Evolutionary conservation across 2,888 invertebrate species (phyloP).

Genomic region (Phalera bucephala): DNA sequence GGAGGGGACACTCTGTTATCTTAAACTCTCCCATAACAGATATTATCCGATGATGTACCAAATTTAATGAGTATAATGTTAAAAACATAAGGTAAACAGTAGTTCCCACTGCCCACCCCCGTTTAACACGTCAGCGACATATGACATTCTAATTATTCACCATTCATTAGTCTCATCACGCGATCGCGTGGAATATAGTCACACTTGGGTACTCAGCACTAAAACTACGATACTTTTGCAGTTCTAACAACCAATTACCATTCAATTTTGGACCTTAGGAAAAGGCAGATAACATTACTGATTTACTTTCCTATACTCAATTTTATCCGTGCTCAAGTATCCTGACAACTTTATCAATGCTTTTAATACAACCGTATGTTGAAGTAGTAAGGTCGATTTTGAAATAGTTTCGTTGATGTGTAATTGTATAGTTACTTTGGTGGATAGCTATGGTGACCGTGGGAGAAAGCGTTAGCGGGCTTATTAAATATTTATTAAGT

Average conservation of each 20-base stretch:
- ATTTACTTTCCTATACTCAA: neutral
- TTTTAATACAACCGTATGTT: conserved; percentile 5
- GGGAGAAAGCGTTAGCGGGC: conserved; percentile 60
- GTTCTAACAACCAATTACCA: conserved; percentile 1
- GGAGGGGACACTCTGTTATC: no score
- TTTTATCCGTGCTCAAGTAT: conserved; percentile 7
- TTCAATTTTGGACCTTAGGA: conserved; percentile 21
- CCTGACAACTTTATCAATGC: conserved; percentile 18
- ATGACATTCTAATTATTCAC: conserved; percentile 62
- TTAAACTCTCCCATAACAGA: no score
- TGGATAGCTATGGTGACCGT: conserved; percentile 51
- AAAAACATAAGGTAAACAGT: conserved; percentile 7
- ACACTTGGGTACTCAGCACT: conserved; percentile 50
- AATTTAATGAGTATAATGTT: no score
- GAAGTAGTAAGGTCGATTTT: conserved; percentile 22
- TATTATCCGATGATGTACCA: no score
- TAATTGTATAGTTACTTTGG: conserved; percentile 15
- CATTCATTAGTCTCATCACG: conserved; percentile 67
- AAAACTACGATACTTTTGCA: conserved; percentile 16
- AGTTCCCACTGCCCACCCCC: conserved; percentile 43
- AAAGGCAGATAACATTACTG: neutral
- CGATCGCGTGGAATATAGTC: conserved; percentile 65
- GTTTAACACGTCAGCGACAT: conserved; percentile 54
- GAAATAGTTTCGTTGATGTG: neutral
- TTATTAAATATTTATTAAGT: conserved; percentile 75